Percentiles rank a stretch among this genome's conserved stretches.
phyloP scores from a whole-genome alignment of 2,888 invertebrate species.

The Synanthedon vespiformis region DNA sequence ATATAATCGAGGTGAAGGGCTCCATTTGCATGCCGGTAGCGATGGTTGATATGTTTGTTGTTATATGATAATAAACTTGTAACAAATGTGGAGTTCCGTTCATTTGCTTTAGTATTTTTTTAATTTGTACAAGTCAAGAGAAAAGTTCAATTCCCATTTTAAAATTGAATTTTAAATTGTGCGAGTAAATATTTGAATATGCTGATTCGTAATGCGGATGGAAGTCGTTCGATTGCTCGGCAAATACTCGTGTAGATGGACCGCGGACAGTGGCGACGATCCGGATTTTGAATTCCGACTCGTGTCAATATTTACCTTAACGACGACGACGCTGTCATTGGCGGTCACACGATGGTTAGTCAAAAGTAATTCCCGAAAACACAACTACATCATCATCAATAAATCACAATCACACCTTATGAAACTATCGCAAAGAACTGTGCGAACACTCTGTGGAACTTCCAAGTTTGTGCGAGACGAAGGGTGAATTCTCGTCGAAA shows the following conservation, averaged over 20 bases:
- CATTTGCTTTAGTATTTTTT: background rate
- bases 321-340: slow-evolving; percentile 27
- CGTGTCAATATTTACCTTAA: slow-evolving; percentile 56
- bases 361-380: slow-evolving; percentile 28
- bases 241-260: slow-evolving; percentile 4
- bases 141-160: background rate
- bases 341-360: slow-evolving; percentile 16
- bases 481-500: slow-evolving; percentile 12
- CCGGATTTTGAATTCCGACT: slow-evolving; percentile 14
- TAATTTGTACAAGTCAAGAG: background rate
- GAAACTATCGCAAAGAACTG: slow-evolving; percentile 8
- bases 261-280: slow-evolving; percentile 11
- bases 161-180: background rate
- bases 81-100: too few species aligned
- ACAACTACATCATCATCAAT: slow-evolving; percentile 24
- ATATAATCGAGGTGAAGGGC: background rate
- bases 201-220: slow-evolving; percentile 18
- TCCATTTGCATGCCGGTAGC: slow-evolving; percentile 16
- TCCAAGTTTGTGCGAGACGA: slow-evolving; percentile 11
- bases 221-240: slow-evolving; percentile 7
- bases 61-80: too few species aligned
- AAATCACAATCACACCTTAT: background rate
- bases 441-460: slow-evolving; percentile 12
- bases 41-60: slow-evolving; percentile 1
- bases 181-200: slow-evolving; percentile 14